Base-by-base conservation (phyloP, 2,888 invertebrate genomes). In the Augochlorella aurata region DNA sequence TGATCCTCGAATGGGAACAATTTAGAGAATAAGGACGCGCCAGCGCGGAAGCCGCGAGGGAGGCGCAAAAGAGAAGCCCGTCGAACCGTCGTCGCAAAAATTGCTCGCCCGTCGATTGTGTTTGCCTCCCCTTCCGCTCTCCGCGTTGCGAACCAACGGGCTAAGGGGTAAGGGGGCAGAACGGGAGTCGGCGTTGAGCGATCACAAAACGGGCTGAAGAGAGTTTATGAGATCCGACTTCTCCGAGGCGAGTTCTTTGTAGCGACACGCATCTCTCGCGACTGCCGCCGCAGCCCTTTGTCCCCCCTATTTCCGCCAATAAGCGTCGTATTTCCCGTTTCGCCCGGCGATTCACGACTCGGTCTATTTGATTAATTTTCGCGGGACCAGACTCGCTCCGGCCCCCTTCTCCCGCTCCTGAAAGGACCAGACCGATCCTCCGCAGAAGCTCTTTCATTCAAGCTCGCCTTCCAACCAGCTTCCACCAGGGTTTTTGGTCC, bases 1-100 rank as follows among this genome's bases (percentile, higher is more conserved):
- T 91, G 89, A 87, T 90, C 91, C 90, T 90, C 88, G 91, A 90
- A 90, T 89, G 89, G 91, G 90, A 91, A 92, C 91, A 90, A 91
- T 91, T 91, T 90, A 88, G 89, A 86, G 89, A 88, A 89, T 90
- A 88, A 90, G 88, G 88, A 88, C 68, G 79, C 88, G 86, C 65
- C 76, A 77, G 79, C 83, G 84, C 83, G 89, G 84, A 87, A 82
- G 78, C 81, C 69, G 71, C 67, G 80, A 80, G 66, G 65, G 38
- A 38, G 45, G 45, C 38, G 44, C n/a, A n/a, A 38, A 78, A 78
- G 79, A 81, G 65, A 58, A 78, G 79, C 24, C 71, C 83, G 81
- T 81, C 79, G 71, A 85, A 85, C 77, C 77, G 65, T 66, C 69
- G 84, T 66, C 69, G 84, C 77, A 87, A 81, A 84, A 88, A 83